Percentiles rank a stretch among this genome's conserved stretches.
phyloP scores from a whole-genome alignment of 2,797 vertebrate species.

The Crocidura indochinensis region DNA sequence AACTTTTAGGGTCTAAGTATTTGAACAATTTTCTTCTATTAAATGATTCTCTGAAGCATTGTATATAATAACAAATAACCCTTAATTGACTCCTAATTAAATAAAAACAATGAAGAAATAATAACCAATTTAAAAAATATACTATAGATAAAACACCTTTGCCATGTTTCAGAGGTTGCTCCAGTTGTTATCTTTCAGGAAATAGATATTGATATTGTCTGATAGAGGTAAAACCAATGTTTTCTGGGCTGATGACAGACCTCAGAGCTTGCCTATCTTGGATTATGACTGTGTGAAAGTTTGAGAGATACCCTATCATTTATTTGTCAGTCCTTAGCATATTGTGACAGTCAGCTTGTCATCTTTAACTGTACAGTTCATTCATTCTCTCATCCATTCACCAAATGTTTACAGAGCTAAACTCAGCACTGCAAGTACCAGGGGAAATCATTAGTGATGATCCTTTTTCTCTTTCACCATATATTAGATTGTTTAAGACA shows the following conservation, averaged over 20 bases:
- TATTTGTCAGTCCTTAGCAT: conserved; percentile 17
- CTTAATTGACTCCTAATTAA: neutral
- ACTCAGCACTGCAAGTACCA: neutral
- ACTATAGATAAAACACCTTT: neutral
- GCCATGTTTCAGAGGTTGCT: neutral
- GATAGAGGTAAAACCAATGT: neutral
- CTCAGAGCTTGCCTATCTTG: neutral
- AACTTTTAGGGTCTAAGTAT: neutral
- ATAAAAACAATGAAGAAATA: neutral
- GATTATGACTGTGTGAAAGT: neutral
- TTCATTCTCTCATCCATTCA: conserved; percentile 1
- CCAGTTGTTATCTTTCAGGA: neutral
- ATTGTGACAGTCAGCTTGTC: conserved; percentile 29
- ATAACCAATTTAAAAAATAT: neutral
- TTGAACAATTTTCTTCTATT: neutral
- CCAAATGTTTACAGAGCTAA: neutral
- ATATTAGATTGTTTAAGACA: no score
- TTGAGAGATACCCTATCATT: neutral
- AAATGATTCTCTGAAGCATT: neutral
- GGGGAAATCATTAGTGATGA: neutral
- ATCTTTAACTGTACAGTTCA: neutral
- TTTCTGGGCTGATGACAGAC: neutral
- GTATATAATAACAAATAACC: neutral
- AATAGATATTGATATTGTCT: neutral
- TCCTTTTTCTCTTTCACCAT: neutral